Evolutionary conservation across 1,140 invertebrate species (phyloP), one percentile per base, ranked within the genome.

Genomic region (Drosophila micromelanica): DNA sequence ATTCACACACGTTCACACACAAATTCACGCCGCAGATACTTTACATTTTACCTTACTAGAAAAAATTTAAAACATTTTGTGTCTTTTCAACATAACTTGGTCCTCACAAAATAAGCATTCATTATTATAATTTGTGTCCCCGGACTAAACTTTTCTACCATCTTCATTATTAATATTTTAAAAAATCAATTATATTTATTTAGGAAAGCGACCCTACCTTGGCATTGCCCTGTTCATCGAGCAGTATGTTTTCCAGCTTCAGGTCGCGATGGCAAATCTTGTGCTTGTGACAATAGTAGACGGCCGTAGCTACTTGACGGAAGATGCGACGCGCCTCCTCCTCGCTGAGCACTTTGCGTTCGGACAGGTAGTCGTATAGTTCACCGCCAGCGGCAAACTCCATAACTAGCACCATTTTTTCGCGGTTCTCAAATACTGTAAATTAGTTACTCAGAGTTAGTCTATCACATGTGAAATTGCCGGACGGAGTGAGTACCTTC

Each of bases 381-480:
- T 99, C 99, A 68, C 99, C 99, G 49, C 98, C 98, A 62, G 97
- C 97, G 49, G 98, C 99, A 92, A 99, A 99, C 93, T 99, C 99
- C 98, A 99, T 99, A 7, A 99, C 98, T 49, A 99, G 94, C 65
- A 99, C 98, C 95, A 99, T 99, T 94, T 99, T 99, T 92, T 99
- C 98, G 80, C 97, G 96, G 93, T 99, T 99, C 94, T 99, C 98
- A 94, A 99, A 99, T 75, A 99, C 98, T 99, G 92, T 67, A 94
- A 94, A 84, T 69, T 62, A 75, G 37, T 15, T 9, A 37, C 15
- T 27, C n/a, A 17, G 7, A 40, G 32, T 46, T 9, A 45, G 12
- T 12, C 38, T 0, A 5, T 4, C 3, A 20, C 3, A 20, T 30
- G 59, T 48, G 46, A 11, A 13, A 13, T 7, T 8, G 9, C 15